Base-by-base conservation (phyloP, 2,888 invertebrate species). In the Subacronicta megacephala region DNA sequence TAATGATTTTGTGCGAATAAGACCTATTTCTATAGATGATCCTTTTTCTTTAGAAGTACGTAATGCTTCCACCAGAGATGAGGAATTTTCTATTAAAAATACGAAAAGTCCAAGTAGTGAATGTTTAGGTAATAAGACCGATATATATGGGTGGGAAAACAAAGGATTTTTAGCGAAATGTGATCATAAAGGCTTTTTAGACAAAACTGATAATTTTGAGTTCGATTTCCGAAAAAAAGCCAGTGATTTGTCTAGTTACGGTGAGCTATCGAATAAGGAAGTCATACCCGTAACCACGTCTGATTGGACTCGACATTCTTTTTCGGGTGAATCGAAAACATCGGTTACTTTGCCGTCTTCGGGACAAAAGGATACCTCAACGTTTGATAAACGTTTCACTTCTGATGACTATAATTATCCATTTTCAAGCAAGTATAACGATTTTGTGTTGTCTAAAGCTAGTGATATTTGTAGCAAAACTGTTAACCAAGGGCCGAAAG, bases 111-210 rank as follows among this genome's bases (percentile, higher is more conserved):
- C 92, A 43, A 93, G 90, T 70, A 87, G 78, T 73, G 93, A 92
- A 77, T 86, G 88, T 72, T 75, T 92, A 59, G 90, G 75, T 15
- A 93, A 94, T 78, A 93, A 90, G 88, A 94, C 93, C 42, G 94
- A 94, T 79, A 78, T 85, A 49, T 94, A 94, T 73, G 94, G 94
- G 44, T 94, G 94, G 94, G 94, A 94, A 85, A 94, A 94, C 66
- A 94, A 94, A 85, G 94, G 92, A 0, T 94, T 94, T 78, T 76
- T 90, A 51, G 92, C 85, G 13, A 93, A 92, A 80, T 85, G 85
- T 74, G 88, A 89, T 53, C 84, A 80, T 53, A 87, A 87, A 75
- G 81, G 54, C 44, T 75, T 71, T 61, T 57, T 83, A 57, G 83
- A 82, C 18, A 88, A 84, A 62, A 68, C 78, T 33, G 85, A 81